Base-by-base conservation (phyloP, 2,888 invertebrate species). In the Sepioteuthis lessoniana region DNA sequence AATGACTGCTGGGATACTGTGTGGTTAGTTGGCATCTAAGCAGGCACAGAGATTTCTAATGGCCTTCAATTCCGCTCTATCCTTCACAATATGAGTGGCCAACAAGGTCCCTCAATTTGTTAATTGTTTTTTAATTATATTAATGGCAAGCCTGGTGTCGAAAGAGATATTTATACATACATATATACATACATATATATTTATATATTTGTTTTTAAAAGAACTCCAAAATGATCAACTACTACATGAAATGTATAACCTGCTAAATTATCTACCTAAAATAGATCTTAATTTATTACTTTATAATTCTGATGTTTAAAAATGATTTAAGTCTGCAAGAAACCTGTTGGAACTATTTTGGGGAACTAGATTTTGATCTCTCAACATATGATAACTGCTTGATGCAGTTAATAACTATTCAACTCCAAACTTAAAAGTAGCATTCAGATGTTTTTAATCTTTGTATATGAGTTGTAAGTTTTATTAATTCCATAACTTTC, bases 1-100 rank as follows among this genome's bases (percentile, higher is more conserved):
- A 76, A 76, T 76, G 76, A 76, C 76, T 76, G 76, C 76, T 76
- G 76, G 76, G 76, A n/a, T 76, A 76, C 76, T 76, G 76, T 76
- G 76, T n/a, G 76, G n/a, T n/a, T 76, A 76, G 76, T 76, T 76
- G 76, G n/a, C 76, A 76, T 76, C 76, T 76, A 76, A n/a, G 76
- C 35, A 76, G 76, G 19, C 76, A 76, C 16, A 60, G 76, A 76
- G 76, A 76, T 76, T 76, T n/a, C 76, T 76, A 76, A 76, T 35
- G 76, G 76, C 76, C 76, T 76, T 76, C 76, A 76, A 76, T 76
- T 76, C n/a, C 10, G 76, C 76, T 76, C 76, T 76, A 76, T 76
- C 76, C 76, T 76, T 76, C 76, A n/a, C 13, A 76, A 76, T 76
- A 55, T 76, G 76, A 76, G 25, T 21, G 55, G 55, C 55, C 55